Percentiles rank a stretch among this genome's conserved stretches.
Conservation (phyloP, 2,113 vertebrate species). For the Hucho hucho region DNA sequence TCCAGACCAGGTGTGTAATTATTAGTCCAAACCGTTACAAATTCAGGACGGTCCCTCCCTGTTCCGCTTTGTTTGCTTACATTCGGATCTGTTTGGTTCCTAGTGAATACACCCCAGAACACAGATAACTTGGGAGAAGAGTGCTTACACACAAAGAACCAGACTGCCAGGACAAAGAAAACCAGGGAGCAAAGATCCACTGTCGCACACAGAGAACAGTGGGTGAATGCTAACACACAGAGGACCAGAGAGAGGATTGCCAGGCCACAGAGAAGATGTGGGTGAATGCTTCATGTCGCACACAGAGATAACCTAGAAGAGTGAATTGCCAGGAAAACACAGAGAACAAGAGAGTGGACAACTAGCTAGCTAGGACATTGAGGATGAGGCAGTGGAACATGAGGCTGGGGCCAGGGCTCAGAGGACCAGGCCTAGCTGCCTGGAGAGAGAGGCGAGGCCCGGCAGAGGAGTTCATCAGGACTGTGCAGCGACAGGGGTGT, state of each 20-base stretch:
- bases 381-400: slow-evolving; percentile 68
- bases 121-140: neutral
- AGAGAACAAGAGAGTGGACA: slow-evolving; percentile 6
- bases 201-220: neutral
- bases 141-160: neutral
- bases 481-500: slow-evolving; percentile 64
- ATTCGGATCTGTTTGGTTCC: too few relatives aligned
- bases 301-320: neutral
- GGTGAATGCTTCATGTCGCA: too few relatives aligned
- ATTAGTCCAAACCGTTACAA: too few relatives aligned
- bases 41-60: too few relatives aligned
- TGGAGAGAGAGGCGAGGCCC: slow-evolving; percentile 37
- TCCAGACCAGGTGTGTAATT: neutral
- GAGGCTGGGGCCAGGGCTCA: slow-evolving; percentile 66
- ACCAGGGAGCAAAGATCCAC: neutral
- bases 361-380: slow-evolving; percentile 56
- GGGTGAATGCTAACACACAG: neutral
- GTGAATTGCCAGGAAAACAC: slow-evolving; percentile 25
- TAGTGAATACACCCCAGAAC: too few relatives aligned
- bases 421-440: slow-evolving; percentile 53
- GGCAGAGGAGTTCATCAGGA: slow-evolving; percentile 74
- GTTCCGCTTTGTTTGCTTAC: too few relatives aligned
- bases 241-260: neutral
- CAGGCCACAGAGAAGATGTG: neutral
- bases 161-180: neutral